phyloP scores from a whole-genome alignment of 2,113 vertebrate genomes.

The Callorhinus ursinus region DNA sequence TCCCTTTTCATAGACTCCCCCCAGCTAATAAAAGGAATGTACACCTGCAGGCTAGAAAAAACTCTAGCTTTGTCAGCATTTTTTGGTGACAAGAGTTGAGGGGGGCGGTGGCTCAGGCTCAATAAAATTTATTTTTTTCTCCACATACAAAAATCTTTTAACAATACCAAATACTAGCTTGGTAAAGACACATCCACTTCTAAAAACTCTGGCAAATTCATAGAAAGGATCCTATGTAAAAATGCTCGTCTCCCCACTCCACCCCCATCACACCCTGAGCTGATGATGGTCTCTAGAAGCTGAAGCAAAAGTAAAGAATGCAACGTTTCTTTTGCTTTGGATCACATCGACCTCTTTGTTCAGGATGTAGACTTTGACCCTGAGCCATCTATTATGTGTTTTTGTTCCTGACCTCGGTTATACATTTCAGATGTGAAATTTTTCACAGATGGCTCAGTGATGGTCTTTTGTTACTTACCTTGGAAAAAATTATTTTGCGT shows the following conservation, averaged over 20 bases:
- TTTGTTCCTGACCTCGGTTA: slow-evolving; percentile 64
- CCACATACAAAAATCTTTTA: neutral
- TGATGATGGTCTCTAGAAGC: neutral
- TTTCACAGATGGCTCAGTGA: slow-evolving; percentile 57
- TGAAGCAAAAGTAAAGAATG: neutral
- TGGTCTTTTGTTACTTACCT: slow-evolving; percentile 41
- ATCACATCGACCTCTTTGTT: slow-evolving; percentile 28
- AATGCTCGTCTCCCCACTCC: neutral
- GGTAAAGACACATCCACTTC: neutral
- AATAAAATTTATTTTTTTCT: neutral
- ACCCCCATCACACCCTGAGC: neutral
- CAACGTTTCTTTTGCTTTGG: neutral
- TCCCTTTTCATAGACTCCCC: neutral
- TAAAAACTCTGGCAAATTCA: neutral
- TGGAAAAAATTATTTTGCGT: slow-evolving; percentile 59
- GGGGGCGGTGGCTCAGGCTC: neutral
- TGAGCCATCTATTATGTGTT: slow-evolving; percentile 55
- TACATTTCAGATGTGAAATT: slow-evolving; percentile 64
- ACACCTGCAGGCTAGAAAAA: neutral
- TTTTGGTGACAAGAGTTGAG: neutral
- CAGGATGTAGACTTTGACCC: slow-evolving; percentile 48
- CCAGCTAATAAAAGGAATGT: neutral
- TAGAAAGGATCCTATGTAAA: neutral
- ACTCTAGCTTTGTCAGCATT: neutral
- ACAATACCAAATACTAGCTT: neutral